Evolutionary conservation across 2,113 vertebrate species (phyloP), one percentile per base, ranked within the genome.

Genomic region (Perca fluviatilis): DNA sequence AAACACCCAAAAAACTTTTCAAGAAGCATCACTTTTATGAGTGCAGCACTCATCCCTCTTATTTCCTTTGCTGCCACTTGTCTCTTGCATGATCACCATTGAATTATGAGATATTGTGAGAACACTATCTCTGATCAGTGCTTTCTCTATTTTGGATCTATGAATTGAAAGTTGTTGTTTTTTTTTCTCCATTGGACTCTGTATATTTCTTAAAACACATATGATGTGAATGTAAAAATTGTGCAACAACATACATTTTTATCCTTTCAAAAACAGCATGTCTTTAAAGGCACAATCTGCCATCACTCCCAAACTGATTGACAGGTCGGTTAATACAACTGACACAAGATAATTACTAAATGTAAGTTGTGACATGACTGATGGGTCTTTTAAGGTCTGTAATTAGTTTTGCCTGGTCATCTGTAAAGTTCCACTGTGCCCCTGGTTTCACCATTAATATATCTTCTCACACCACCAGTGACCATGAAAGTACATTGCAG

Each of bases 1-100:
- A 7, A 3, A 13, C 23, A 14, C 36, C 50, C 9, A 65, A 50
- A 75, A 86, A 82, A 47, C 25, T 84, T 49, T 33, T 54, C 36
- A 43, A 82, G 51, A 78, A 47, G 30, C 49, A 69, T 64, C 36
- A 27, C 80, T 81, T 83, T 73, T 43, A 65, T 80, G 50, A 80
- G 40, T 0, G 2, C 43, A 43, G 79, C 68, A 72, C 70, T 75
- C 63, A 19, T 69, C 67, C 13, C 57, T 63, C 50, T 76, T 76
- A 25, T 84, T 72, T 84, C 77, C 46, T 77, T 19, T 14, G 12
- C 56, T 63, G 9, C 75, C 73, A 77, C 70, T 86, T 58, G 58
- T 67, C 67, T 91, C 57, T 56, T 25, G 18, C 70, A 53, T 36
- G 54, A 79, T 70, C 69, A 40, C 63, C 16, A 68, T 15, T 53